Conservation (phyloP, 2,797 vertebrate species). For the Rhabdomys pumilio region DNA sequence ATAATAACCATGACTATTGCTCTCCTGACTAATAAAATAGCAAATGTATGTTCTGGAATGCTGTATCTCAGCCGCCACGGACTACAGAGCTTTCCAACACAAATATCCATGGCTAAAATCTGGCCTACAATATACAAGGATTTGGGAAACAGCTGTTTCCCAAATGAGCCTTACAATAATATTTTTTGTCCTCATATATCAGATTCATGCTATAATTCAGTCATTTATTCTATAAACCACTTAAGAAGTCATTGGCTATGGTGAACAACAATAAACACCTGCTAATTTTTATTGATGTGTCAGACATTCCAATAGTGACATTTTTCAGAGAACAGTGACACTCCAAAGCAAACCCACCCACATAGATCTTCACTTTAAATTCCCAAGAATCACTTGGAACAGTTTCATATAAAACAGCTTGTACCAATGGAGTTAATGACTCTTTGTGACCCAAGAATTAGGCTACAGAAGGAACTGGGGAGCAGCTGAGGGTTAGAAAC, state of each 20-base stretch:
- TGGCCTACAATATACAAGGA: neutral
- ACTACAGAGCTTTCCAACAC: conserved; percentile 30
- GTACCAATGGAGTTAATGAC: neutral
- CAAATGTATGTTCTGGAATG: conserved; percentile 51
- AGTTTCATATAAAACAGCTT: neutral
- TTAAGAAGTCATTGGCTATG: conserved; percentile 33
- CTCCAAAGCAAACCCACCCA: neutral
- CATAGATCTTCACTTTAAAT: neutral
- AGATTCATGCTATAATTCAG: neutral
- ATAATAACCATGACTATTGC: conserved; percentile 31
- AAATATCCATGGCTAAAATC: conserved; percentile 61
- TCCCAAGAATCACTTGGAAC: neutral
- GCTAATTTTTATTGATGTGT: neutral
- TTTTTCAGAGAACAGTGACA: conserved; percentile 18
- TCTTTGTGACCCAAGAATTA: neutral
- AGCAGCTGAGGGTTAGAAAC: neutral
- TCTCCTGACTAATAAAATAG: conserved; percentile 60
- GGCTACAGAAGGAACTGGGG: neutral
- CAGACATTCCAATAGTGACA: neutral
- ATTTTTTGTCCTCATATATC: conserved; percentile 42
- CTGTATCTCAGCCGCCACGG: neutral
- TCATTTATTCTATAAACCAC: conserved; percentile 55
- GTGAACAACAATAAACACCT: conserved; percentile 48
- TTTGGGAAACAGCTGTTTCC: conserved; percentile 38
- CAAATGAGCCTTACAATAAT: conserved; percentile 66